These are phyloP conservation scores for Hypocryptadius cinnamomeus DNA, from an alignment of 2,113 vertebrate species.

Conservation along the genomic window DNA sequence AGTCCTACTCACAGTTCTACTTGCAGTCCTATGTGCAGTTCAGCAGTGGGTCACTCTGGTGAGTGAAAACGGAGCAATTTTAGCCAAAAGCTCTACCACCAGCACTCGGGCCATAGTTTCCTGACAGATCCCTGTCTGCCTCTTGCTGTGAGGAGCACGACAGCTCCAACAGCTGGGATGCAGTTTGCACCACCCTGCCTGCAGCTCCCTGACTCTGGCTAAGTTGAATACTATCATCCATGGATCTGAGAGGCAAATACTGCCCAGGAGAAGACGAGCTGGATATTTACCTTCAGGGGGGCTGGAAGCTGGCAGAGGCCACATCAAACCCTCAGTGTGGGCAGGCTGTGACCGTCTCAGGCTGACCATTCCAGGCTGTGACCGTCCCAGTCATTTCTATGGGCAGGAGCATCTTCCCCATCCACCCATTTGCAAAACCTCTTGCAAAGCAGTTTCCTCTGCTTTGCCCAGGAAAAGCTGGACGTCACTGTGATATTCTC, in stretches of 20 bases:
- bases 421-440: not conserved
- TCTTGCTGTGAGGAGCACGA: not conserved
- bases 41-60: rapidly evolving
- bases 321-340: rapidly evolving
- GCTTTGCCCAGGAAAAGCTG: not conserved
- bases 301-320: not conserved
- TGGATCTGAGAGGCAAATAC: not conserved
- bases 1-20: not conserved
- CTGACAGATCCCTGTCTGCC: not conserved
- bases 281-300: not conserved
- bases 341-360: too few relatives aligned
- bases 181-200: not conserved
- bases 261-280: not conserved
- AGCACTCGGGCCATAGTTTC: not conserved
- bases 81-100: not conserved
- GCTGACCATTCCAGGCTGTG: too few relatives aligned
- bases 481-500: rapidly evolving
- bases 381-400: rapidly evolving
- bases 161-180: rapidly evolving
- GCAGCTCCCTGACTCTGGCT: not conserved
- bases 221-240: not conserved
- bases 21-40: rapidly evolving
- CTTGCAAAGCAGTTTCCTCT: not conserved
- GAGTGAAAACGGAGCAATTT: not conserved
- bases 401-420: not conserved